Evolutionary conservation across 1,140 invertebrate species (phyloP), one percentile per base, ranked within the genome.

Genomic region (Nixonia krombeini): DNA sequence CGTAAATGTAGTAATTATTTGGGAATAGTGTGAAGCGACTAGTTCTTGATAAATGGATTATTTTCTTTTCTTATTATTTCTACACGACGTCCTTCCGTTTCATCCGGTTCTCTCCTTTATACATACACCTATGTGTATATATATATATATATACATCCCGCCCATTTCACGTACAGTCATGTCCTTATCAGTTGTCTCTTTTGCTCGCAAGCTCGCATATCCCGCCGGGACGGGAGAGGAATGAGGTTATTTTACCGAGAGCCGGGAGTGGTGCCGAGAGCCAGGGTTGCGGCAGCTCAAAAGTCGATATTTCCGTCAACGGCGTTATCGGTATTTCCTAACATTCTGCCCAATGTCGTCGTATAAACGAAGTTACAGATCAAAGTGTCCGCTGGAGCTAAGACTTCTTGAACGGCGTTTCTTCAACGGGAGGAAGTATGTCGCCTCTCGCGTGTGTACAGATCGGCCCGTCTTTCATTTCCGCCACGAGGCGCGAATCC

Each of bases 271-370:
- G 17, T 55, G 46, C 33, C 50, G 41, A 58, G 31, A 71, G 33
- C 49, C 41, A 51, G 50, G 49, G 50, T 75, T 72, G 76, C 70
- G 63, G 73, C 74, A 75, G 77, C 73, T 78, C 74, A 78, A 82
- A 84, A 83, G 79, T 83, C 80, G 81, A 82, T 84, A 84, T 82
- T 84, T 84, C 80, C 81, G 80, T 77, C 79, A 79, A 64, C 72
- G 75, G 73, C 73, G 76, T 83, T 82, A 80, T 81, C 79, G 75
- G 74, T 78, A 76, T 78, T 81, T 81, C 77, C 82, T 82, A 75
- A 80, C 75, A 73, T 81, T 82, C 56, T 78, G 75, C 81, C 79
- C 76, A 76, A 75, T 69, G 72, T 76, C 76, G 76, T 68, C 75
- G 68, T 71, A 73, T 59, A 82, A 84, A 84, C 72, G 67, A 80